Percentiles rank a stretch among this genome's conserved stretches.
Conservation (phyloP, 2,797 vertebrate genomes). For the Microhierax caerulescens region DNA sequence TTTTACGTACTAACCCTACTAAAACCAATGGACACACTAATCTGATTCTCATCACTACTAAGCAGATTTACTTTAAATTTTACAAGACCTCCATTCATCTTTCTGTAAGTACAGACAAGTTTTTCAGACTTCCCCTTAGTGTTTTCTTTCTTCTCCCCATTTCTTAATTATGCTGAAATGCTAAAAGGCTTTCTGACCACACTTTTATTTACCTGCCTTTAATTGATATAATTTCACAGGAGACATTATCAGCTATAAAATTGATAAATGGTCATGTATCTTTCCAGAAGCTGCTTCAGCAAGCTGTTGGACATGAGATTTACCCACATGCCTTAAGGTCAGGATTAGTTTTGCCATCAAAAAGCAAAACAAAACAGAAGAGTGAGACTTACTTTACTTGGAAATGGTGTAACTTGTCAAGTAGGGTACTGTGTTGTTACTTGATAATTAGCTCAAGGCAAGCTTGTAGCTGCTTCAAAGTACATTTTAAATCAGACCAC, state of each 20-base stretch:
- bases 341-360: slow-evolving; percentile 33
- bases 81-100: background rate
- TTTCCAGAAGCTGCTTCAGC: slow-evolving; percentile 65
- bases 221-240: slow-evolving; percentile 47
- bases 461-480: slow-evolving; percentile 39
- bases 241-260: slow-evolving; percentile 53
- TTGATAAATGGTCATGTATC: slow-evolving; percentile 51
- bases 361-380: slow-evolving; percentile 1
- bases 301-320: slow-evolving; percentile 39
- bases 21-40: background rate
- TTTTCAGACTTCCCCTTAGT: background rate
- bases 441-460: slow-evolving; percentile 68
- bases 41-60: background rate
- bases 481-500: slow-evolving; percentile 59
- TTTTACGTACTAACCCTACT: background rate
- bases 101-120: background rate
- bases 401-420: slow-evolving; percentile 47
- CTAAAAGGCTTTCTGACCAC: slow-evolving; percentile 23
- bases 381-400: slow-evolving; percentile 11
- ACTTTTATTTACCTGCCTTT: slow-evolving; percentile 60
- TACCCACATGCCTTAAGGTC: slow-evolving; percentile 58
- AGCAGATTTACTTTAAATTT: background rate
- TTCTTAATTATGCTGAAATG: background rate
- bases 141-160: background rate
- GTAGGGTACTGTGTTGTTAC: slow-evolving; percentile 4